These are phyloP conservation scores for Neopipo cinnamomea DNA, from an alignment of 2,113 vertebrate species.

Conservation along the genomic window DNA sequence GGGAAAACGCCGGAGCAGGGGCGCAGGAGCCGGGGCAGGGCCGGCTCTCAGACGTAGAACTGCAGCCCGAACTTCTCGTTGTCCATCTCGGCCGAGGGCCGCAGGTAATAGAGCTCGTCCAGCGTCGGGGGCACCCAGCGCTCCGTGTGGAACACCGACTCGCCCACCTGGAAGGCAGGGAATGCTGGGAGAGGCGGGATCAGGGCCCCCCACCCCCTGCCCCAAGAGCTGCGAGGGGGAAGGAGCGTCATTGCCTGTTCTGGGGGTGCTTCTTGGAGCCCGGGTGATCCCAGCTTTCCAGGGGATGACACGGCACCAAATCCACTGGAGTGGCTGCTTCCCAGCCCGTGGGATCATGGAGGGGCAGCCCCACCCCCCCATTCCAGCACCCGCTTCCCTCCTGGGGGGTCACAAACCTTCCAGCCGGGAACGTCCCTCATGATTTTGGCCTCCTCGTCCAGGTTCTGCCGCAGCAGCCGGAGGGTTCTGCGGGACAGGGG, in stretches of 20 bases:
- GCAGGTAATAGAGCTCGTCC: slow-evolving; percentile 83
- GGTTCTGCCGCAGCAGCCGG: slow-evolving; percentile 82
- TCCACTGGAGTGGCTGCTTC: rapidly evolving
- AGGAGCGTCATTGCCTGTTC: too few species aligned
- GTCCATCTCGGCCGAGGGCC: slow-evolving; percentile 62
- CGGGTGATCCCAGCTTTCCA: rapidly evolving
- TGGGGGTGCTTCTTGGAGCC: too few species aligned
- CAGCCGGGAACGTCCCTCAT: slow-evolving; percentile 87
- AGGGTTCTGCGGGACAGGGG: slow-evolving; percentile 64
- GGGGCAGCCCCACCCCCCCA: too few species aligned
- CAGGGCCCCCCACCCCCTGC: neutral
- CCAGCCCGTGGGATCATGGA: rapidly evolving
- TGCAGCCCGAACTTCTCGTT: slow-evolving; percentile 75
- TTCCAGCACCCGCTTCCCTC: rapidly evolving
- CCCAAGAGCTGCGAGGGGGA: rapidly evolving
- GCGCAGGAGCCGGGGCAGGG: too few species aligned
- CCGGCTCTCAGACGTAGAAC: slow-evolving; percentile 70
- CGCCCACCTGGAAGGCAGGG: slow-evolving; percentile 79
- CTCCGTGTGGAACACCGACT: slow-evolving; percentile 83
- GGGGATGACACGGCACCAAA: rapidly evolving
- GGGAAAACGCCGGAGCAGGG: too few species aligned
- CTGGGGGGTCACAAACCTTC: neutral
- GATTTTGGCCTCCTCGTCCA: slow-evolving; percentile 88
- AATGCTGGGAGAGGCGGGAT: rapidly evolving
- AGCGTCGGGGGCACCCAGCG: slow-evolving; percentile 83